Conservation (phyloP, 2,888 invertebrate genomes). For the Drosophila fungiperda region DNA sequence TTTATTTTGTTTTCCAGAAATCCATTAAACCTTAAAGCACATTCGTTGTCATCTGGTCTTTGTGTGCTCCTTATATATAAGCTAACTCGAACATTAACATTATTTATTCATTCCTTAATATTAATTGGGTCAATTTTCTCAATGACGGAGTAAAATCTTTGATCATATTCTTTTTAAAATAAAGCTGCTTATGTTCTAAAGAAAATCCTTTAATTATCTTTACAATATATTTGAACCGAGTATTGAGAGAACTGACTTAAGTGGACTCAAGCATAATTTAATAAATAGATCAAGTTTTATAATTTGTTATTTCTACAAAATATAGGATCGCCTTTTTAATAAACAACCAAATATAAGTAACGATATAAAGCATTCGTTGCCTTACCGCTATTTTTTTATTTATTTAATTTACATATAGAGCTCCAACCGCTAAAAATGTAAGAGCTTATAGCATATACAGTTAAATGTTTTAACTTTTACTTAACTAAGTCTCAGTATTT, state of each 20-base stretch:
- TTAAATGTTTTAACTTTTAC: constrained; percentile 2
- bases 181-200: constrained; percentile 22
- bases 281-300: constrained; percentile 66
- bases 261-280: constrained; percentile 69
- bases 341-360: constrained; percentile 72
- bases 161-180: constrained; percentile 27
- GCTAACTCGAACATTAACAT: constrained; percentile 68
- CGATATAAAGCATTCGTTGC: constrained; percentile 18
- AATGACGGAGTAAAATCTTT: constrained; percentile 44
- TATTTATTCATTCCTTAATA: constrained; percentile 83
- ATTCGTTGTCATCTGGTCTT: constrained; percentile 34
- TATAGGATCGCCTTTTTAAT: constrained; percentile 73
- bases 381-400: not conserved
- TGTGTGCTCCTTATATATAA: constrained; percentile 69
- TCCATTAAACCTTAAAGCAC: constrained; percentile 68
- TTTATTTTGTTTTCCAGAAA: constrained; percentile 64
- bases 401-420: constrained; percentile 17
- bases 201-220: constrained; percentile 20
- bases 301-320: constrained; percentile 66
- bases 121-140: constrained; percentile 63
- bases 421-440: not conserved
- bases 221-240: constrained; percentile 36
- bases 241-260: constrained; percentile 60
- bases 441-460: constrained; percentile 1
- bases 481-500: constrained; percentile 6